phyloP scores from a whole-genome alignment of 1,140 invertebrate genomes.

The Saccostrea echinata region DNA sequence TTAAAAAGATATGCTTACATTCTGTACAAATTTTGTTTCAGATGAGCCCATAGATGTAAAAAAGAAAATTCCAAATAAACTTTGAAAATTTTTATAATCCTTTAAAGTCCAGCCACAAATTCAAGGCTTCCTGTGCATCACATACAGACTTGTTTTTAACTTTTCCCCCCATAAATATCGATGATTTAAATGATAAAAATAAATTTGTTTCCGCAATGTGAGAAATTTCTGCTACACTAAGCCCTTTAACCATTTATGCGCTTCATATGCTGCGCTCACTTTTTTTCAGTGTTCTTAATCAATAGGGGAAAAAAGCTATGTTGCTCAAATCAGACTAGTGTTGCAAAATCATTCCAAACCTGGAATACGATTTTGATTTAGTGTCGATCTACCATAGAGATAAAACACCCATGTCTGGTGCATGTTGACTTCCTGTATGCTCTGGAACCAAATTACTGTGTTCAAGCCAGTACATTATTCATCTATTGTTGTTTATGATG shows the following conservation, averaged over 20 bases:
- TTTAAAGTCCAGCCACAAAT: too few relatives aligned
- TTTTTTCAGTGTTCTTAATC: not conserved
- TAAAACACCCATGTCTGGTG: not conserved
- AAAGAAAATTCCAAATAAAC: not conserved
- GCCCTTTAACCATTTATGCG: not conserved
- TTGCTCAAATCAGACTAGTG: not conserved
- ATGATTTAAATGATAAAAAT: slow-evolving; percentile 22
- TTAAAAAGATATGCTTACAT: not conserved
- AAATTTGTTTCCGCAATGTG: not conserved
- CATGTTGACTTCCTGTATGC: not conserved
- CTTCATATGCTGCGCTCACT: not conserved
- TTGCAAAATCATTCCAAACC: not conserved
- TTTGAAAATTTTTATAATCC: not conserved
- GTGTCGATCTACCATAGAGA: not conserved
- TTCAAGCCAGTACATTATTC: slow-evolving; percentile 11
- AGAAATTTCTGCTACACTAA: not conserved
- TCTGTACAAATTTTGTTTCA: not conserved
- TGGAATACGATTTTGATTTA: not conserved
- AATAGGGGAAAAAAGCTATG: not conserved
- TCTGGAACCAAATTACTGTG: not conserved
- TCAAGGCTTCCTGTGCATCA: too few relatives aligned
- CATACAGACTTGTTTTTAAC: not conserved
- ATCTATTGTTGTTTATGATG: slow-evolving; percentile 1
- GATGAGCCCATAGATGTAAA: not conserved
- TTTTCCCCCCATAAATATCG: not conserved